phyloP scores from a whole-genome alignment of 64 coral and sea anemone species.

The Platygyra sinensis region DNA sequence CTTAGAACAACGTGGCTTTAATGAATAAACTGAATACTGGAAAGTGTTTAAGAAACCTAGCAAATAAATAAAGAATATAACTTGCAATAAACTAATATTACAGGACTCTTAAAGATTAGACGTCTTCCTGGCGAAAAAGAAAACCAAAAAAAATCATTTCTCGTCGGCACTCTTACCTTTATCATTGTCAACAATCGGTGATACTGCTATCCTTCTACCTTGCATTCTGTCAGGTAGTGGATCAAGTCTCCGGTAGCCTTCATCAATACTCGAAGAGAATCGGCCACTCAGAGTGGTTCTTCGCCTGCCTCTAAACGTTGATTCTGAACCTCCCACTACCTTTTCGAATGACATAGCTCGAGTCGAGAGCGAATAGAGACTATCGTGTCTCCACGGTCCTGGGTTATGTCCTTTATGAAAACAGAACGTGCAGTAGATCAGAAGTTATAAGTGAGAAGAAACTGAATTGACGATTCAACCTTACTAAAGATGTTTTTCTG shows the following conservation, averaged over 20 bases:
- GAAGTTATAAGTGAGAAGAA: neutral
- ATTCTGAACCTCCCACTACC: neutral
- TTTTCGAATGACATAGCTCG: no score
- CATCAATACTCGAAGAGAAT: neutral
- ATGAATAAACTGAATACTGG: no score
- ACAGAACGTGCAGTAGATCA: neutral
- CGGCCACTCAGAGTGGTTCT: neutral
- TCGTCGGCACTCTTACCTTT: neutral
- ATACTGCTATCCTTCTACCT: slow-evolving; percentile 13
- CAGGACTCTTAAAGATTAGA: no score
- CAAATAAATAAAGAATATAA: no score
- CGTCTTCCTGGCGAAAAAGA: no score
- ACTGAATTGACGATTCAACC: neutral
- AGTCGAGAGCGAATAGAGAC: no score
- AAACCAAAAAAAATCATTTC: neutral
- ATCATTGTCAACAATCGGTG: neutral
- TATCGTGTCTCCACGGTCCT: no score
- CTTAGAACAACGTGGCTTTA: no score
- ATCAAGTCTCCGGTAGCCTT: slow-evolving; percentile 28
- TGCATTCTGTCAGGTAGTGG: slow-evolving; percentile 33
- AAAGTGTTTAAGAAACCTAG: no score
- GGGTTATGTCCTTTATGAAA: neutral
- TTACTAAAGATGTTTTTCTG: neutral
- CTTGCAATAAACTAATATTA: no score
- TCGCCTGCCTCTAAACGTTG: slow-evolving; percentile 13